phyloP scores from a whole-genome alignment of 1,140 invertebrate genomes.

The Prorops nasuta region DNA sequence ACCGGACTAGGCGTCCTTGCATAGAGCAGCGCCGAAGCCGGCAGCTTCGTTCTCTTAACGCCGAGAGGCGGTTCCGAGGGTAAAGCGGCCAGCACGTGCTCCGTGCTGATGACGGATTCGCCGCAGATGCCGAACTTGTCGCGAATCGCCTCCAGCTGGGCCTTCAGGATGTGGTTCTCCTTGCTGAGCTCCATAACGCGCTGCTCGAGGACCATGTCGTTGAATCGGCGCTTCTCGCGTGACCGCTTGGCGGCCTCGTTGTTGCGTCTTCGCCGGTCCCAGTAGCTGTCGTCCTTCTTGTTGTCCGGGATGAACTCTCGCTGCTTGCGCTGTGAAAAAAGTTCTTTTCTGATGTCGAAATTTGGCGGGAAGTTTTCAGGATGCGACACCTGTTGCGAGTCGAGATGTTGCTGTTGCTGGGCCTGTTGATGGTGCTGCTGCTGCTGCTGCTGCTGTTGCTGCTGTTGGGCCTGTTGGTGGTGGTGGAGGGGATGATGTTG shows the following conservation, averaged over 20 bases:
- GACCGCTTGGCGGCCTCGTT: constrained; percentile 95
- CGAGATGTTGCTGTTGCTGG: constrained; percentile 32
- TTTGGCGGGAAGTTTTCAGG: constrained; percentile 42
- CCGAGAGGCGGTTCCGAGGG: constrained; percentile 81
- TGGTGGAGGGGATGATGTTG: constrained; percentile 27
- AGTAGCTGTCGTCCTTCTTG: constrained; percentile 96
- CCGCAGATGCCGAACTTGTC: constrained; percentile 91
- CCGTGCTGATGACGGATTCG: constrained; percentile 80
- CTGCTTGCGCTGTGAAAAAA: constrained; percentile 87
- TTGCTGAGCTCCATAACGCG: constrained; percentile 91
- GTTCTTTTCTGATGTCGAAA: constrained; percentile 69
- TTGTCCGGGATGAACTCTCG: constrained; percentile 95
- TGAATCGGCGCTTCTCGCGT: constrained; percentile 91
- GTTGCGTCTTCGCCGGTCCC: constrained; percentile 91
- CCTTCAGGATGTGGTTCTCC: constrained; percentile 90
- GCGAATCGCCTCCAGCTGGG: constrained; percentile 88
- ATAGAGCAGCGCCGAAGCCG: constrained; percentile 55
- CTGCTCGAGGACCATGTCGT: constrained; percentile 95
- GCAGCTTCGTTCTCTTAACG: constrained; percentile 76
- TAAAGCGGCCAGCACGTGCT: constrained; percentile 81
- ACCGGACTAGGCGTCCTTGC: constrained; percentile 64
- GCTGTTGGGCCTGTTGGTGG: constrained; percentile 32
- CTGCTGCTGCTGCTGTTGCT: constrained; percentile 31
- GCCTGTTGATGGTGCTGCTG: constrained; percentile 33
- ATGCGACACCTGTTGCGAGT: constrained; percentile 31